A percentile compares a stretch with the other conserved stretches of the same genome.
Evolutionary conservation across 2,797 vertebrate species (phyloP).

Genomic region (Gymnoscopelus microlampas): DNA sequence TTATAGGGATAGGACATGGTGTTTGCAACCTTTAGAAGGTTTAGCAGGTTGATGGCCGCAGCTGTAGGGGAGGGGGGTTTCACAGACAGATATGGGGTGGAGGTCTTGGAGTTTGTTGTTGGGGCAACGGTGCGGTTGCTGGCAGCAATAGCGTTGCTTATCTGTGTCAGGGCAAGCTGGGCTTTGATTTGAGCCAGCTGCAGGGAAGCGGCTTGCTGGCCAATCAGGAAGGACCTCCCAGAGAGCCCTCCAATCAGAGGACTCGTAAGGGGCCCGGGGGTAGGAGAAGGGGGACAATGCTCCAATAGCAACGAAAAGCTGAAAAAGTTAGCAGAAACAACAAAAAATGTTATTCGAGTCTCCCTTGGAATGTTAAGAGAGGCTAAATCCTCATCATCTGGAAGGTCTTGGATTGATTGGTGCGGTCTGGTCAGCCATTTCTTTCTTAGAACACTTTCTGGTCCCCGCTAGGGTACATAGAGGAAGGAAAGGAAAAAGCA

Average conservation of each 20-base stretch:
- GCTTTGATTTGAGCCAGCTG: conserved; percentile 87
- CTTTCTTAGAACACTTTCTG: conserved; percentile 17
- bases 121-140: conserved; percentile 33
- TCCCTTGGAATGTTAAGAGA: conserved; percentile 21
- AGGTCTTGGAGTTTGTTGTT: conserved; percentile 33
- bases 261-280: conserved; percentile 37
- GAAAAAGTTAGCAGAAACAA: conserved; percentile 58
- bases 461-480: conserved; percentile 28
- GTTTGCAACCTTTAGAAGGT: conserved; percentile 81
- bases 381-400: conserved; percentile 12
- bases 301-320: conserved; percentile 66
- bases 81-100: not conserved
- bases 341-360: conserved; percentile 52
- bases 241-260: conserved; percentile 63
- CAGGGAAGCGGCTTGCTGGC: conserved; percentile 83
- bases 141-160: conserved; percentile 67
- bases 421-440: not conserved
- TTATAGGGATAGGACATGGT: conserved; percentile 85
- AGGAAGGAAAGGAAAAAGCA: conserved; percentile 21
- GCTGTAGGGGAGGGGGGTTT: conserved; percentile 61
- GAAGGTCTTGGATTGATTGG: not conserved
- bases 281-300: conserved; percentile 34
- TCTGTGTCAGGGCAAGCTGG: conserved; percentile 70
- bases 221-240: conserved; percentile 81
- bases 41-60: conserved; percentile 74